A percentile compares a stretch with the other conserved stretches of the same genome.
phyloP scores from a whole-genome alignment of 2,888 invertebrate species.

The Tinea trinotella region DNA sequence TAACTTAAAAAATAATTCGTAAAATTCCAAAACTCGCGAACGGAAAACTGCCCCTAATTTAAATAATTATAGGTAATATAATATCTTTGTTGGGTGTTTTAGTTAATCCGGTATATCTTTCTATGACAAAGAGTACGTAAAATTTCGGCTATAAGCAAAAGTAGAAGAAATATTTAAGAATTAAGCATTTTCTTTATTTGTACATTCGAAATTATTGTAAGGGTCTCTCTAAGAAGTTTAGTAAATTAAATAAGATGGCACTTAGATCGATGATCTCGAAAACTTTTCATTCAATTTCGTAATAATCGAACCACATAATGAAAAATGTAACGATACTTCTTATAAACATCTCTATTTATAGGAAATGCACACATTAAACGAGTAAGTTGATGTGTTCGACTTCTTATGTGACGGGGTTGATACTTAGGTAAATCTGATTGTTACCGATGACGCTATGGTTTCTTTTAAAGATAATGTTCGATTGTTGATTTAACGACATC shows the following conservation, averaged over 20 bases:
- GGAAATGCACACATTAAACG: no score
- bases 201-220: constrained; percentile 39
- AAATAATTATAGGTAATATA: not conserved
- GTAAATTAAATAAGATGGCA: not conserved
- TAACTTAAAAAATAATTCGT: no score
- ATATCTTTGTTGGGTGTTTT: not conserved
- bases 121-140: constrained; percentile 60
- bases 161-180: constrained; percentile 66
- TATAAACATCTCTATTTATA: no score
- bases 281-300: not conserved
- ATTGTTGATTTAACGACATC: no score
- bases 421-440: no score
- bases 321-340: no score
- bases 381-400: no score
- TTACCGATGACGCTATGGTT: no score
- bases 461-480: no score
- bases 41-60: not conserved
- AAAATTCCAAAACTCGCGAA: not conserved
- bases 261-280: not conserved
- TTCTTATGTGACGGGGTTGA: no score
- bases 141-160: constrained; percentile 49
- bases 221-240: constrained; percentile 26
- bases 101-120: constrained; percentile 53
- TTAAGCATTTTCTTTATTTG: constrained; percentile 66
- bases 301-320: not conserved